phyloP scores from a whole-genome alignment of 2,888 invertebrate species.

The Hofmannophila pseudospretella region DNA sequence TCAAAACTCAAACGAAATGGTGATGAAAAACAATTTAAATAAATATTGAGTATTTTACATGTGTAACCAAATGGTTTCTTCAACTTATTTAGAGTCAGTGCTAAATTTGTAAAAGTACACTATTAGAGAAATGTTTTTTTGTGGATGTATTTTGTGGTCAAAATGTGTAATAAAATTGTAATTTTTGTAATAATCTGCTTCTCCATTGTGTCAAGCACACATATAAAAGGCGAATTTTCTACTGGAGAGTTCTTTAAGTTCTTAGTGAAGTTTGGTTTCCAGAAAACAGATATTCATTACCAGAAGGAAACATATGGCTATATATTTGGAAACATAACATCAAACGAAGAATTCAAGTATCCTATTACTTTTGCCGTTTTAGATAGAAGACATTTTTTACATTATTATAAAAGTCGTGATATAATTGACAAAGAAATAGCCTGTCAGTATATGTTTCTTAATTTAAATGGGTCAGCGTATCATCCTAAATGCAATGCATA shows the following conservation, averaged over 20 bases:
- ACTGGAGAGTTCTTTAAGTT: slow-evolving; percentile 90
- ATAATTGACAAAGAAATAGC: slow-evolving; percentile 81
- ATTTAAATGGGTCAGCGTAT: slow-evolving; percentile 88
- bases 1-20: no score
- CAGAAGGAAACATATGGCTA: slow-evolving; percentile 93
- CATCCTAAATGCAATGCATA: slow-evolving; percentile 88
- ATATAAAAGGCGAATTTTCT: slow-evolving; percentile 64
- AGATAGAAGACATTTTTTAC: slow-evolving; percentile 91
- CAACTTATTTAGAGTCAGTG: no score
- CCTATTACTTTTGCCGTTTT: slow-evolving; percentile 92
- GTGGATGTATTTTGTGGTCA: slow-evolving; percentile 22
- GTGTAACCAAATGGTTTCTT: no score
- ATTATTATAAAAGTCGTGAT: slow-evolving; percentile 90
- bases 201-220: slow-evolving; percentile 46
- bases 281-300: slow-evolving; percentile 93
- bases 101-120: neutral
- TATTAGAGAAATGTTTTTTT: slow-evolving; percentile 13
- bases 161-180: slow-evolving; percentile 45
- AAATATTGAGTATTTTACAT: no score
- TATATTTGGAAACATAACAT: slow-evolving; percentile 96
- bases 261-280: slow-evolving; percentile 96
- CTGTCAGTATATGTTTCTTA: slow-evolving; percentile 92
- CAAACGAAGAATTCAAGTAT: slow-evolving; percentile 80
- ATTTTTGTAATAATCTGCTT: slow-evolving; percentile 27
- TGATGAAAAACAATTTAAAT: no score